A percentile compares a stretch with the other conserved stretches of the same genome.
phyloP scores from a whole-genome alignment of 2,113 vertebrate genomes.

The Centropus bengalensis region DNA sequence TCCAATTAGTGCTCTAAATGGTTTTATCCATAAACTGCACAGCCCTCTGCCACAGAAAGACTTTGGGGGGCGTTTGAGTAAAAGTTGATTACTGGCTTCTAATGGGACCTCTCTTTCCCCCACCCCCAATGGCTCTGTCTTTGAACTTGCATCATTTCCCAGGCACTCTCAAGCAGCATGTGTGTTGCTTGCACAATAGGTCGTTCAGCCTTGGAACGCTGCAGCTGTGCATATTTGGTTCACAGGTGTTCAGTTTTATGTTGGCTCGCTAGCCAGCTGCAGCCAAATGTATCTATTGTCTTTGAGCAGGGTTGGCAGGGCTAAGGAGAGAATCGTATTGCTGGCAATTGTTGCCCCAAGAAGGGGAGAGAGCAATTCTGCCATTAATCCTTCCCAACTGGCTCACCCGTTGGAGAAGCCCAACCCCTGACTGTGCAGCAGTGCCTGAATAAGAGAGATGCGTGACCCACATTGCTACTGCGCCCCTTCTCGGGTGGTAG shows the following conservation, averaged over 20 bases:
- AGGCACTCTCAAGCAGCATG: accelerated
- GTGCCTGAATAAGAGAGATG: neutral
- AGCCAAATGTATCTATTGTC: neutral
- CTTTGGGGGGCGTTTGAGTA: neutral
- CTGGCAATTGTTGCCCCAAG: neutral
- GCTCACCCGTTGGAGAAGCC: neutral
- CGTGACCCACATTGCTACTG: accelerated
- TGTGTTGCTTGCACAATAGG: neutral
- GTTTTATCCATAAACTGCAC: neutral
- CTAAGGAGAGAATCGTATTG: neutral
- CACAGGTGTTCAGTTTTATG: neutral
- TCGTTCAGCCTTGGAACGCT: neutral
- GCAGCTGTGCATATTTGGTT: neutral
- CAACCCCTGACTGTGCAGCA: neutral
- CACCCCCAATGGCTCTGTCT: accelerated
- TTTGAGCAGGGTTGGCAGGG: neutral
- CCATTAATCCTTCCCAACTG: neutral
- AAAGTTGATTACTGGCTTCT: neutral
- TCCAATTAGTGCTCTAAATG: neutral
- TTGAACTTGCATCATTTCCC: neutral
- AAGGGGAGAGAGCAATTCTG: neutral
- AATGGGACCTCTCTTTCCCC: neutral
- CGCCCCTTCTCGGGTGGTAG: accelerated
- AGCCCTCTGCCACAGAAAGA: neutral
- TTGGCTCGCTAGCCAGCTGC: neutral